These are phyloP conservation scores for Coleophora deauratella DNA, from an alignment of 2,888 invertebrate species.

Conservation along the genomic window DNA sequence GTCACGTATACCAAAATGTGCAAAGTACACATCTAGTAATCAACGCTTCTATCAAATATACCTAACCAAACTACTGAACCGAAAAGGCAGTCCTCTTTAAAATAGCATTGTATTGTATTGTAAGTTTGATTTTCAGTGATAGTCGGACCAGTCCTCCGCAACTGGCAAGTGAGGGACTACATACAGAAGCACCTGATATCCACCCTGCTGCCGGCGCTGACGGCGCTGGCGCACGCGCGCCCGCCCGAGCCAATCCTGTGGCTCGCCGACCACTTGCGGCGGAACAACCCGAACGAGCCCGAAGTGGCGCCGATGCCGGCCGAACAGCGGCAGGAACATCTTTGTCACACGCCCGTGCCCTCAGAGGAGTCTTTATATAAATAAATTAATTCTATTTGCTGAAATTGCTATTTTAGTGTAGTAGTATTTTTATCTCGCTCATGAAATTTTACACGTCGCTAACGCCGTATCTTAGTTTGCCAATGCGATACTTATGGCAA, in stretches of 20 bases:
- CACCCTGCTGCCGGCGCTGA: conserved; percentile 75
- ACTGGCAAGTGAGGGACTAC: conserved; percentile 79
- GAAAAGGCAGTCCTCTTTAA: too few relatives aligned
- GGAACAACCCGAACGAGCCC: conserved; percentile 85
- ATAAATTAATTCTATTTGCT: not conserved
- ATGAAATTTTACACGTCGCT: not conserved
- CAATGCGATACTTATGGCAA: not conserved
- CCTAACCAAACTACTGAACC: too few relatives aligned
- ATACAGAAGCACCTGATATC: conserved; percentile 79
- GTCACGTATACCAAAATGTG: too few relatives aligned
- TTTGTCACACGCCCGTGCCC: conserved; percentile 47
- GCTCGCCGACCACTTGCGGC: conserved; percentile 83
- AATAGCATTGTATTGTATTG: too few relatives aligned
- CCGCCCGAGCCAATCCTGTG: conserved; percentile 85
- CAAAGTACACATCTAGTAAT: too few relatives aligned
- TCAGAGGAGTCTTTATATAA: conserved; percentile 33
- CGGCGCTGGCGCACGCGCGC: conserved; percentile 79
- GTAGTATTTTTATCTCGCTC: not conserved
- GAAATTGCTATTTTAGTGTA: not conserved
- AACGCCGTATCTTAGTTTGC: not conserved
- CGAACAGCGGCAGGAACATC: conserved; percentile 33
- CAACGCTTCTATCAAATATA: too few relatives aligned
- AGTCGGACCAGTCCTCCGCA: conserved; percentile 79
- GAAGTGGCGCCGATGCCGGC: conserved; percentile 37
- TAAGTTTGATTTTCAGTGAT: conserved; percentile 69